Evolutionary conservation across 2,888 invertebrate genomes (phyloP).

Genomic region (Tethea ocularis): DNA sequence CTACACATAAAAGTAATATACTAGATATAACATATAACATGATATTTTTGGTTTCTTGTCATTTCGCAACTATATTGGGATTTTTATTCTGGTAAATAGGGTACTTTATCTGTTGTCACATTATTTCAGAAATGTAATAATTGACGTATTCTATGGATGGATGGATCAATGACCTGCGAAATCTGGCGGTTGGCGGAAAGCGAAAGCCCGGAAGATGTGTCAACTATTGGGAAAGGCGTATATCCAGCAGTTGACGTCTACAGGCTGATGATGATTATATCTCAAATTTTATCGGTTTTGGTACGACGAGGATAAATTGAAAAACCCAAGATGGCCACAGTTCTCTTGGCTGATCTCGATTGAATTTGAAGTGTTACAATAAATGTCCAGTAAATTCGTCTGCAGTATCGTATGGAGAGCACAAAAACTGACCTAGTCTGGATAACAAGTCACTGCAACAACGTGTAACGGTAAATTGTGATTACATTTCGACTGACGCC

Average conservation of each 20-base stretch:
- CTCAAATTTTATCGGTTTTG: too few species aligned
- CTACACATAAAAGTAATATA: background rate
- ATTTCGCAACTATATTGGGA: background rate
- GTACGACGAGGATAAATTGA: background rate
- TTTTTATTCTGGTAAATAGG: too few species aligned
- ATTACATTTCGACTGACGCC: constrained; percentile 71
- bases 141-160: too few species aligned
- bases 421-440: constrained; percentile 81
- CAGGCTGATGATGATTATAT: too few species aligned
- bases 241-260: background rate
- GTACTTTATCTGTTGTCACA: too few species aligned
- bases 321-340: background rate
- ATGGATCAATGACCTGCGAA: too few species aligned
- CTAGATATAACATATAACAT: too few species aligned
- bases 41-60: background rate
- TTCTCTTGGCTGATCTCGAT: background rate
- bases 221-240: too few species aligned
- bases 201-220: too few species aligned
- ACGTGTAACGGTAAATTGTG: constrained; percentile 70
- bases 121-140: too few species aligned
- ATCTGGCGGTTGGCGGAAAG: too few species aligned
- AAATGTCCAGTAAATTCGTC: constrained; percentile 6
- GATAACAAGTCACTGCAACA: constrained; percentile 76
- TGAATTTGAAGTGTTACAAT: constrained; percentile 3
- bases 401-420: constrained; percentile 16